Percentiles rank a stretch among this genome's conserved stretches.
These are phyloP conservation scores for Mormyrus proboscirostris DNA, from an alignment of 2,797 vertebrate species.

Conservation along the genomic window DNA sequence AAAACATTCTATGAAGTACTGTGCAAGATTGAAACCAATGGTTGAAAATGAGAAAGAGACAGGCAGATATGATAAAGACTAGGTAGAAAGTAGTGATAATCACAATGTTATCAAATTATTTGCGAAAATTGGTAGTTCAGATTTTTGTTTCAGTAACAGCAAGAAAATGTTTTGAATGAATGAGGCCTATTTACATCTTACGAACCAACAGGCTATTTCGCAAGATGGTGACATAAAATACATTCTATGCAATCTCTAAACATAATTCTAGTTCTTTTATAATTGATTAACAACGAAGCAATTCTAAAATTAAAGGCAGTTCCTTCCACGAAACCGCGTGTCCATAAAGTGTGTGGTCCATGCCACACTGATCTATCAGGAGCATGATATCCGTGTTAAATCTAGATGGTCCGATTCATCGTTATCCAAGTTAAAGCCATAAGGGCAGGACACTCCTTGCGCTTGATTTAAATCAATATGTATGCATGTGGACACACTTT, in stretches of 20 bases:
- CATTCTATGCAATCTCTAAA: background rate
- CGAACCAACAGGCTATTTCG: background rate
- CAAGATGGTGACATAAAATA: background rate
- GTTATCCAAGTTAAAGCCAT: background rate
- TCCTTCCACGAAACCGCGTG: background rate
- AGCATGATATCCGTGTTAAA: slow-evolving; percentile 10
- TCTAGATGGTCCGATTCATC: background rate
- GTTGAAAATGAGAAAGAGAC: background rate
- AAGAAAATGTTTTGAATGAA: background rate
- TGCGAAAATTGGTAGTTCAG: background rate
- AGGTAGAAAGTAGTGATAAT: background rate
- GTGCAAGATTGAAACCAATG: background rate
- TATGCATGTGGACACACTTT: background rate
- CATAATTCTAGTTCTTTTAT: background rate
- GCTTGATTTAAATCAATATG: background rate
- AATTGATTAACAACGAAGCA: background rate
- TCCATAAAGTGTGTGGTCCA: background rate
- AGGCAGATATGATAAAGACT: background rate
- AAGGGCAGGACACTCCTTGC: background rate
- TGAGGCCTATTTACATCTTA: background rate
- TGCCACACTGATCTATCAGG: background rate
- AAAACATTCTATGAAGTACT: background rate
- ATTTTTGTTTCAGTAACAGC: background rate
- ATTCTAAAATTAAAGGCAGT: background rate
- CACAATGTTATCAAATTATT: background rate